Base-by-base conservation (phyloP, 2,113 vertebrate genomes). In the Barbus barbus region DNA sequence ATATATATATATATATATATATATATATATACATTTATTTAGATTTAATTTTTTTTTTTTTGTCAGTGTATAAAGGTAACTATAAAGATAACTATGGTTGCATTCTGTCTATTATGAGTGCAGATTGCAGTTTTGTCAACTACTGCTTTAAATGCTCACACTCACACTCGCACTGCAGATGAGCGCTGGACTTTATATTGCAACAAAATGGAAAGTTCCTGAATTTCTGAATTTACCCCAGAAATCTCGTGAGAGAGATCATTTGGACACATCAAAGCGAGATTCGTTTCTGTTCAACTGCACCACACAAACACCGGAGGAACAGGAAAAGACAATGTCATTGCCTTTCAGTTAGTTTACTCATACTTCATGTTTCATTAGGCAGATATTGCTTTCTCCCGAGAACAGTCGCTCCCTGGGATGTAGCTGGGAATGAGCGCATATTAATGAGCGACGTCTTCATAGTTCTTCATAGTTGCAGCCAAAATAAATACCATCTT, bases 401-500 rank as follows among this genome's bases (percentile, higher is more conserved):
- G 14, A 41, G 46, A 56, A 38, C 24, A 9, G 61, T 22, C 11
- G 51, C 63, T 84, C 79, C 82, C 82, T 38, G 84, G 85, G 86
- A 18, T 78, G 85, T 76, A 63, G 24, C 48, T 48, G 44, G 69
- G 26, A 72, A 74, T 83, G 38, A 84, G 48, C 61, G 28, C 69
- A 24, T 53, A 81, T 46, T 88, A 87, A 78, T 89, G 81, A 74
- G 61, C 33, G 63, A 60, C 58, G 85, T 84, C 84, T 85, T 83
- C 82, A 87, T 91, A 76, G 65, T 80, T 88, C 85, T 85, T 80
- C 26, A 80, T 85, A 87, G 81, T 91, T 74, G 86, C 67, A 86
- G 84, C 81, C 86, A 87, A 87, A 90, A 89, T 83, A 91, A 93
- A 92, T 85, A 89, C 75, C 83, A 84, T 81, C 90, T 90, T 87